A percentile compares a stretch with the other conserved stretches of the same genome.
Evolutionary conservation across 2,888 invertebrate species (phyloP).

Genomic region (Girardia tigrina): DNA sequence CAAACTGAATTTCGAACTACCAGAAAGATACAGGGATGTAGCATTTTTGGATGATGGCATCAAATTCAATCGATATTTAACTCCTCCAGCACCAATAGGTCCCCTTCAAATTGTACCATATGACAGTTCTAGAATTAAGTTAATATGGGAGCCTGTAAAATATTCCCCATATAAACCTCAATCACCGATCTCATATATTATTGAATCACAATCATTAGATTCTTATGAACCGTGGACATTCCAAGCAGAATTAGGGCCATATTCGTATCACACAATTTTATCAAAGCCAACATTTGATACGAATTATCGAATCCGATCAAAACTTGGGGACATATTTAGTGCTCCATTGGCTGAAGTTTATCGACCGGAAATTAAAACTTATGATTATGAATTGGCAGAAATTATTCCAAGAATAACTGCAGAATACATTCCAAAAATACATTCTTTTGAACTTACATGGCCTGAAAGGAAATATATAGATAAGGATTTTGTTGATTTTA

Average conservation of each 20-base stretch:
- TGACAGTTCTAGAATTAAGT: not conserved
- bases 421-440: not conserved
- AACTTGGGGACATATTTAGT: not conserved
- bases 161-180: not conserved
- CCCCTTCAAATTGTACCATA: not conserved
- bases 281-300: not conserved
- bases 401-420: not conserved
- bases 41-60: not conserved
- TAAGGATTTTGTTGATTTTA: slow-evolving; percentile 3
- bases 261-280: not conserved
- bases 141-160: not conserved
- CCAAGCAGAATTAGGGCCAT: slow-evolving; percentile 1
- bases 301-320: not conserved
- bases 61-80: not conserved
- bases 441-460: not conserved
- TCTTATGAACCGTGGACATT: not conserved
- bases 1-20: not conserved
- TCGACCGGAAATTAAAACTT: not conserved
- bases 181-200: not conserved
- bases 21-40: not conserved
- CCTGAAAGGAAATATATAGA: not conserved
- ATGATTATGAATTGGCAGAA: not conserved
- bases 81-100: not conserved
- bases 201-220: not conserved
- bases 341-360: not conserved